Base-by-base conservation (phyloP, 2,888 invertebrate species). In the Orchesellides sinensis region DNA sequence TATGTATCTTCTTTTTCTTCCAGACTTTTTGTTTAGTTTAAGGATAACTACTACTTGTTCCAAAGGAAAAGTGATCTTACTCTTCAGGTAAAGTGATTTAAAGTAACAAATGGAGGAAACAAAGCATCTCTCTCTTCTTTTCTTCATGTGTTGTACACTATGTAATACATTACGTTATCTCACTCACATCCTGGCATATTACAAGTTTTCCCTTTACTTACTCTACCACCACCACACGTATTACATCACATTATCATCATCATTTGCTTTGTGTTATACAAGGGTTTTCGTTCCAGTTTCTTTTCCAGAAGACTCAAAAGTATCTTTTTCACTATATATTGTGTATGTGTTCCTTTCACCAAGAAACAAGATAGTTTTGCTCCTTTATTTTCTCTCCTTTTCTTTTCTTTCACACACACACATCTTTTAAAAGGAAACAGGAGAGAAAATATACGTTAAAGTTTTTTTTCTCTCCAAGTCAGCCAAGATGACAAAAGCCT, bases 81-180 rank as follows among this genome's bases (percentile, higher is more conserved):
- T n/a, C n/a, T 25, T 17, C 63, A 73, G 73, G 63, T 73, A 63
- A 19, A 72, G 47, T 63, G 68, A 81, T 74, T 81, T 81, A 68
- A 81, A 52, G 81, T 81, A 82, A 75, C 75, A 82, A 82, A 82
- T 75, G 82, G 69, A 27, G 27, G 40, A 40, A 74, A 63, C 68
- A 81, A 81, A 49, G 61, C 74, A 74, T 74, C 66, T 74, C 69
- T n/a, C n/a, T n/a, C n/a, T n/a, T n/a, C n/a, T n/a, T n/a, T n/a
- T n/a, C n/a, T n/a, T n/a, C n/a, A n/a, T 63, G 21, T 23, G 27
- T 66, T 75, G 66, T n/a, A n/a, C n/a, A n/a, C n/a, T 21, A 40
- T 45, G 69, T 70, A 65, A 65, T 75, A 82, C 75, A 54, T 82
- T 75, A 75, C 65, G 59, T 74, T 74, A 68, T 45, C 52, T 65